These are phyloP conservation scores for Drosophila asahinai DNA, from an alignment of 1,140 invertebrate species.

Conservation along the genomic window DNA sequence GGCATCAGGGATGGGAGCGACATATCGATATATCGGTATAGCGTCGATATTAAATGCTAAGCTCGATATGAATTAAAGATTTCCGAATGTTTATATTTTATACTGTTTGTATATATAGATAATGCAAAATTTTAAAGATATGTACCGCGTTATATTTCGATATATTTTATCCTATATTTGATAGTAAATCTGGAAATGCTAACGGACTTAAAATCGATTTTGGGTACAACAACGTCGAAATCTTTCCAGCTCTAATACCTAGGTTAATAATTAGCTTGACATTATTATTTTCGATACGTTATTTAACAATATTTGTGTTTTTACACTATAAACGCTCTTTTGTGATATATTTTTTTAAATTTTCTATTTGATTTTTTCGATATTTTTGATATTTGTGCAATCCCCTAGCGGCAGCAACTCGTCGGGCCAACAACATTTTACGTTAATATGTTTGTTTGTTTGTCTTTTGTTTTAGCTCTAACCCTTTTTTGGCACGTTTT, in stretches of 20 bases:
- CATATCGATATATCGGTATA: background rate
- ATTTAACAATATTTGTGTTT: background rate
- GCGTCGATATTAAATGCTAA: background rate
- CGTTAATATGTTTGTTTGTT: slow-evolving; percentile 80
- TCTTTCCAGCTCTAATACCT: too few relatives aligned
- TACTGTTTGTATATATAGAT: too few relatives aligned
- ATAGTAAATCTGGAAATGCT: too few relatives aligned
- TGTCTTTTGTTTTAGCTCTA: slow-evolving; percentile 69
- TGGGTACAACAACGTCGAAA: too few relatives aligned
- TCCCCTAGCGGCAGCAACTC: slow-evolving; percentile 16
- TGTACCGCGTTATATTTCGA: too few relatives aligned
- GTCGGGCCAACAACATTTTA: slow-evolving; percentile 65
- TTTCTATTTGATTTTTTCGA: background rate
- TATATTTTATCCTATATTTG: background rate
- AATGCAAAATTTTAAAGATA: too few relatives aligned
- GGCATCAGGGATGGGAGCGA: background rate
- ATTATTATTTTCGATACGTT: too few relatives aligned
- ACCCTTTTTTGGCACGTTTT: slow-evolving; percentile 57
- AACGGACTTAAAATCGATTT: too few relatives aligned
- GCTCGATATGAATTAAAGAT: background rate
- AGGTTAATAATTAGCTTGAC: too few relatives aligned
- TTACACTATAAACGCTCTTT: background rate
- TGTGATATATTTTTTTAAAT: background rate
- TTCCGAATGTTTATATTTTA: too few relatives aligned
- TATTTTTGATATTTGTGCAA: background rate